phyloP scores from a whole-genome alignment of 2,797 vertebrate genomes.

The Characodon lateralis region DNA sequence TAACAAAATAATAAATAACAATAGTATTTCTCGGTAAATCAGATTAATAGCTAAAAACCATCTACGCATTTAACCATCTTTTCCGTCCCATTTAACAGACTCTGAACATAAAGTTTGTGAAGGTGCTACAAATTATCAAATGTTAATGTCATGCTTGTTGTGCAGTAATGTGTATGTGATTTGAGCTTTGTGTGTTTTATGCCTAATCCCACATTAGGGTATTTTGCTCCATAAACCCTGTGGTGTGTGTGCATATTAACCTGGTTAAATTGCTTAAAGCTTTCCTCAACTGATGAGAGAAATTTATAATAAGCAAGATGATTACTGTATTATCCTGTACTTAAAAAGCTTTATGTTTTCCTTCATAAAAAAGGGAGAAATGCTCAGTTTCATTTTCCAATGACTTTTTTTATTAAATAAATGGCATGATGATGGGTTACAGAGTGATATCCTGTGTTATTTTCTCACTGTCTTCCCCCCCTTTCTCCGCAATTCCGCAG shows the following conservation, averaged over 20 bases:
- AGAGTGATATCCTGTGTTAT: slow-evolving; percentile 68
- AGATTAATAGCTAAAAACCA: slow-evolving; percentile 54
- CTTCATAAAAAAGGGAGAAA: slow-evolving; percentile 48
- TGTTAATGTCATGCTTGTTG: slow-evolving; percentile 66
- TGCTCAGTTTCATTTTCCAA: slow-evolving; percentile 51
- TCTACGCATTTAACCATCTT: slow-evolving; percentile 36
- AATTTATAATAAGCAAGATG: slow-evolving; percentile 75
- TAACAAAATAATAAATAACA: slow-evolving; percentile 23
- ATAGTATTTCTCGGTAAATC: slow-evolving; percentile 29
- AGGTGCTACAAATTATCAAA: slow-evolving; percentile 64
- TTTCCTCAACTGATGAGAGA: slow-evolving; percentile 74
- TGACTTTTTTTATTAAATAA: slow-evolving; percentile 54
- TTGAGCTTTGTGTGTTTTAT: slow-evolving; percentile 69
- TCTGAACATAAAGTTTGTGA: slow-evolving; percentile 49
- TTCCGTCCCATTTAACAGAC: slow-evolving; percentile 58
- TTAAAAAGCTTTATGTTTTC: slow-evolving; percentile 73
- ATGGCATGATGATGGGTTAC: slow-evolving; percentile 69
- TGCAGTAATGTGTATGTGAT: slow-evolving; percentile 58
- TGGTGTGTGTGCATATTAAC: slow-evolving; percentile 75
- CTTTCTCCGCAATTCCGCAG: slow-evolving; percentile 78
- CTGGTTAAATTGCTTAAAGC: slow-evolving; percentile 76
- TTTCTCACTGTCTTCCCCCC: slow-evolving; percentile 25
- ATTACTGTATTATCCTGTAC: slow-evolving; percentile 74
- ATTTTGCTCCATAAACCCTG: slow-evolving; percentile 75
- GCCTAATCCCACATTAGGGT: slow-evolving; percentile 72